Base-by-base conservation (phyloP, 2,888 invertebrate genomes). In the Podabrus alpinus region DNA sequence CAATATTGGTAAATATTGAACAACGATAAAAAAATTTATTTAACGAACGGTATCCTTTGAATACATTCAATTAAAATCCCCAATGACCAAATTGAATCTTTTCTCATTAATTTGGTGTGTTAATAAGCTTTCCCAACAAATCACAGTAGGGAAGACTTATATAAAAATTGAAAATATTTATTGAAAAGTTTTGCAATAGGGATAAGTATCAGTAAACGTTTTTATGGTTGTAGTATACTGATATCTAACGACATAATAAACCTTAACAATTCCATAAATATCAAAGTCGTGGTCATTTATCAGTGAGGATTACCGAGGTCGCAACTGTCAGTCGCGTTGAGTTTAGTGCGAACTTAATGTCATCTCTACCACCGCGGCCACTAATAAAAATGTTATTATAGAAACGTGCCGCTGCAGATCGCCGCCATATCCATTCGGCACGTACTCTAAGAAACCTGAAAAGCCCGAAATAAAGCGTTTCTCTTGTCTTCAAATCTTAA, bases 381-480 rank as follows among this genome's bases (percentile, higher is more conserved):
- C 84, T 85, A 85, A 85, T 86, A 85, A 86, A 86, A 86, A 85
- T 84, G 85, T 86, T 85, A 86, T 86, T 85, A 86, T 83, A 82
- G 83, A 79, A 82, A 85, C 85, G 85, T 86, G 86, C 81, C 72
- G 71, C 74, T 78, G 80, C 79, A 81, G 80, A 82, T 83, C 82
- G 75, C 61, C 72, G 69, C 74, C 73, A 73, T 74, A 71, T 68
- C 45, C 77, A 61, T 73, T 61, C 73, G 29, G 70, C 73, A 71
- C 77, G 78, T 77, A 76, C 73, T 60, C 75, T 68, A 68, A 60
- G 67, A 69, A 74, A 77, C 75, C 77, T 77, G 75, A 62, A 75
- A 74, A 72, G 75, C 72, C 77, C 67, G 72, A 75, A 77, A 77
- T 77, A 77, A 77, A 77, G 77, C 77, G 72, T 66, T 74, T 75